Percentiles rank a stretch among this genome's conserved stretches.
Conservation (phyloP, 2,113 vertebrate species). For the Puffinus mauretanicus region DNA sequence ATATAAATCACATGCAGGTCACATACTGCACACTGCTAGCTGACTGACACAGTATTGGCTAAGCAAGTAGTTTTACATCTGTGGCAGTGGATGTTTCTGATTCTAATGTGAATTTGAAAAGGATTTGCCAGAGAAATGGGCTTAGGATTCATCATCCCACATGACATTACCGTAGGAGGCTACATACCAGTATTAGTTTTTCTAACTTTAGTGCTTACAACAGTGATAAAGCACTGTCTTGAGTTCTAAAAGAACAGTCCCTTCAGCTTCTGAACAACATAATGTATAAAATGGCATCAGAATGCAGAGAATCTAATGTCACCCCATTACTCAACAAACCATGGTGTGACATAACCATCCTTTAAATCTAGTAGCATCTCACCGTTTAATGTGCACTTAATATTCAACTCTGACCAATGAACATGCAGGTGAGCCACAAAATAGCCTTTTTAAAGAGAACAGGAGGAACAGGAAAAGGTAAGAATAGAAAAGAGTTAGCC, state of each 20-base stretch:
- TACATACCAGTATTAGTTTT: not conserved
- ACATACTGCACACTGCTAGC: not conserved
- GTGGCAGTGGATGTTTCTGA: not conserved
- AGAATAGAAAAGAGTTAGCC: not conserved
- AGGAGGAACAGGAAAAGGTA: not conserved
- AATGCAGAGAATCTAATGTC: not conserved
- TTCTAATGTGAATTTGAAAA: not conserved
- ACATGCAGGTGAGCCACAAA: not conserved
- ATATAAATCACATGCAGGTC: not conserved
- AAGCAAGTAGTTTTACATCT: not conserved
- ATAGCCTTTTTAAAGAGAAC: not conserved
- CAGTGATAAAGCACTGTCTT: not conserved
- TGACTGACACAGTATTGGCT: not conserved
- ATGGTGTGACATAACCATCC: not conserved
- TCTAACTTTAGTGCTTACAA: not conserved
- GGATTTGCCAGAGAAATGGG: not conserved
- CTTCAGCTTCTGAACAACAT: not conserved
- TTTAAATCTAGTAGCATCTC: not conserved
- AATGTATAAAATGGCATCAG: not conserved
- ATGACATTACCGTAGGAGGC: not conserved
- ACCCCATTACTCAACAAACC: not conserved
- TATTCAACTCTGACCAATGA: not conserved
- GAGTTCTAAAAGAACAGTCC: not conserved
- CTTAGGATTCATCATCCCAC: not conserved
- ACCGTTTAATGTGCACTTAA: not conserved